Conservation (phyloP, 2,797 vertebrate genomes). For the Molossus alvarezi region DNA sequence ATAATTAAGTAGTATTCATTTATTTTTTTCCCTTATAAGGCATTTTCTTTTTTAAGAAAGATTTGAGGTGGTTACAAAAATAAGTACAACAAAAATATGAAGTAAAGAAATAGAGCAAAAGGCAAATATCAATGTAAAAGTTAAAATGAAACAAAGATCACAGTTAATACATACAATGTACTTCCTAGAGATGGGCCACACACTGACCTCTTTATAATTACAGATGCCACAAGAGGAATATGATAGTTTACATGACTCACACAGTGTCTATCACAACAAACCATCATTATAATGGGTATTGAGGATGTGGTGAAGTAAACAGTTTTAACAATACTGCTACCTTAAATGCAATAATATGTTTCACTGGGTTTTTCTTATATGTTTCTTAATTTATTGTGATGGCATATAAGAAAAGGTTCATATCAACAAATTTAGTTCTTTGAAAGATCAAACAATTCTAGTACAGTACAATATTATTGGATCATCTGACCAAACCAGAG, state of each 20-base stretch:
- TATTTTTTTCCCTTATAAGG: slow-evolving; percentile 12
- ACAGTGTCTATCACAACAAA: not conserved
- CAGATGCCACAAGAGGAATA: not conserved
- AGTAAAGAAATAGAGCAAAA: not conserved
- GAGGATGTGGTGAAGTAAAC: not conserved
- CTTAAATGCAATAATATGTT: not conserved
- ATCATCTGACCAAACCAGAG: not conserved
- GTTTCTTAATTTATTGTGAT: slow-evolving; percentile 11
- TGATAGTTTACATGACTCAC: not conserved
- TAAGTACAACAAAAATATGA: not conserved
- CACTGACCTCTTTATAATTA: not conserved
- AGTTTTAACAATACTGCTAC: not conserved
- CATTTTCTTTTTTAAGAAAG: slow-evolving; percentile 41
- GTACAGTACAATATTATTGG: not conserved
- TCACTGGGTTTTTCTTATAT: not conserved
- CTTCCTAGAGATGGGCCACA: not conserved
- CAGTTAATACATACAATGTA: not conserved
- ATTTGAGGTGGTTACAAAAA: not conserved
- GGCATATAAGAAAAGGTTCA: not conserved
- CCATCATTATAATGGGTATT: not conserved
- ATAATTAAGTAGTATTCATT: not conserved
- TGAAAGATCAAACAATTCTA: not conserved
- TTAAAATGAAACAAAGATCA: not conserved
- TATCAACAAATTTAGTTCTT: slow-evolving; percentile 31
- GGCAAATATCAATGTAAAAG: not conserved